These are phyloP conservation scores for Verasper variegatus DNA, from an alignment of 2,113 vertebrate species.

Conservation along the genomic window DNA sequence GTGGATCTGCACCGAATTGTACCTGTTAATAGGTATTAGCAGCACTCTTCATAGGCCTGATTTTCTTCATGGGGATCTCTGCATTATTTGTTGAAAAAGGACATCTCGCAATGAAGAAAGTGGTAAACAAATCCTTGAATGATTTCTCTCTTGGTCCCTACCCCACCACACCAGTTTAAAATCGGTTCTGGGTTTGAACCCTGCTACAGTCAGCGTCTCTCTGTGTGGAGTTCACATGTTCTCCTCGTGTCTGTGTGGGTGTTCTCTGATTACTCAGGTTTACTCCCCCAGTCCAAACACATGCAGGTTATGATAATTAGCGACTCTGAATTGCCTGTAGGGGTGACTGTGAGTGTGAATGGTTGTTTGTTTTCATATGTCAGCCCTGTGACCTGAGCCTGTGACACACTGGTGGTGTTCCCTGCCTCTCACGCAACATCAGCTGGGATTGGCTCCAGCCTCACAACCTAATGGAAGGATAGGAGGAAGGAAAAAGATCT, in stretches of 20 bases:
- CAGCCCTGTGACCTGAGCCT: background rate
- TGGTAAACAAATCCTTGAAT: too few relatives aligned
- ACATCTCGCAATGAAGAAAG: too few relatives aligned
- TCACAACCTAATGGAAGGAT: background rate
- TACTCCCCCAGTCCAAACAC: background rate
- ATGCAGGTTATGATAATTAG: background rate
- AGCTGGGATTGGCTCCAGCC: background rate
- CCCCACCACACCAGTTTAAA: too few relatives aligned
- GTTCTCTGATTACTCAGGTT: background rate
- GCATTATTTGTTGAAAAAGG: too few relatives aligned
- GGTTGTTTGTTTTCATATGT: background rate
- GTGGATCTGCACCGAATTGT: too few relatives aligned
- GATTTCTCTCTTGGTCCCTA: too few relatives aligned
- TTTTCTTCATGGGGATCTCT: too few relatives aligned
- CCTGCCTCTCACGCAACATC: background rate
- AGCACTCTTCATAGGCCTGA: too few relatives aligned
- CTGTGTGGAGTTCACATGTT: too few relatives aligned
- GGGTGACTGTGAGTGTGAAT: background rate
- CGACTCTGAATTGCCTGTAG: background rate
- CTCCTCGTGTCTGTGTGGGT: background rate
- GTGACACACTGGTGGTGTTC: background rate
- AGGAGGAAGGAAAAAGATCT: background rate
- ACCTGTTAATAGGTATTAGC: too few relatives aligned
- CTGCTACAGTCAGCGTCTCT: too few relatives aligned
- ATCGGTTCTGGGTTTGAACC: too few relatives aligned